A percentile compares a stretch with the other conserved stretches of the same genome.
phyloP scores from a whole-genome alignment of 2,888 invertebrate species.

The Orthosia gracilis region DNA sequence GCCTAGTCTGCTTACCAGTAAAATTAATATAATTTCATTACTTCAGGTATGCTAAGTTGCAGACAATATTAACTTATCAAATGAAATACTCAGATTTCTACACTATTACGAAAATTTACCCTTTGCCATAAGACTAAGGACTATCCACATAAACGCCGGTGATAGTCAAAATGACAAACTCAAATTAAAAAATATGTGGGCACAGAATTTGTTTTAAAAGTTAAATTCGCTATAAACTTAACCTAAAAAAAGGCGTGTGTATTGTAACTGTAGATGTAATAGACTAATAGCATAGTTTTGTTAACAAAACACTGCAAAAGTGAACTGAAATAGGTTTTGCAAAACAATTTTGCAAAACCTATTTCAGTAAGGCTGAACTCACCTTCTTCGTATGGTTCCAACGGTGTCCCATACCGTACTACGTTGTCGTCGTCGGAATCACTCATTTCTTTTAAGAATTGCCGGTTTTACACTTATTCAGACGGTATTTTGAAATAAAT shows the following conservation, averaged over 20 bases:
- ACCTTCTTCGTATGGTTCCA: conserved; percentile 97
- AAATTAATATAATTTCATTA: background rate
- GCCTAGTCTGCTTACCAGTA: no score
- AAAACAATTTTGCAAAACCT: background rate
- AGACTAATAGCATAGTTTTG: background rate
- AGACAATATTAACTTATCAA: background rate
- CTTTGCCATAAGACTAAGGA: no score
- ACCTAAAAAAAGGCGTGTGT: background rate
- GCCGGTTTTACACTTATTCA: conserved; percentile 20
- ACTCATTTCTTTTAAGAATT: conserved; percentile 71
- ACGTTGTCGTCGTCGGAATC: conserved; percentile 92
- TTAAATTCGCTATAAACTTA: background rate
- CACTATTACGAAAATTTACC: background rate
- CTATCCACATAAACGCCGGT: background rate
- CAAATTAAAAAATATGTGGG: background rate
- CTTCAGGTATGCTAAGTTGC: background rate
- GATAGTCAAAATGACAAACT: background rate
- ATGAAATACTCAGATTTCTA: background rate
- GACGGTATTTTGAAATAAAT: conserved; percentile 11
- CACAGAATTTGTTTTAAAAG: no score
- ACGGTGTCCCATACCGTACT: conserved; percentile 95
- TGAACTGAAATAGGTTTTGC: no score
- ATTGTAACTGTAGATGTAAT: background rate
- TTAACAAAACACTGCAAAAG: no score
- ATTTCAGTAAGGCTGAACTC: conserved; percentile 27